Evolutionary conservation across 2,797 vertebrate species (phyloP), one percentile per base, ranked within the genome.

Genomic region (Acestrorhynchus altus): DNA sequence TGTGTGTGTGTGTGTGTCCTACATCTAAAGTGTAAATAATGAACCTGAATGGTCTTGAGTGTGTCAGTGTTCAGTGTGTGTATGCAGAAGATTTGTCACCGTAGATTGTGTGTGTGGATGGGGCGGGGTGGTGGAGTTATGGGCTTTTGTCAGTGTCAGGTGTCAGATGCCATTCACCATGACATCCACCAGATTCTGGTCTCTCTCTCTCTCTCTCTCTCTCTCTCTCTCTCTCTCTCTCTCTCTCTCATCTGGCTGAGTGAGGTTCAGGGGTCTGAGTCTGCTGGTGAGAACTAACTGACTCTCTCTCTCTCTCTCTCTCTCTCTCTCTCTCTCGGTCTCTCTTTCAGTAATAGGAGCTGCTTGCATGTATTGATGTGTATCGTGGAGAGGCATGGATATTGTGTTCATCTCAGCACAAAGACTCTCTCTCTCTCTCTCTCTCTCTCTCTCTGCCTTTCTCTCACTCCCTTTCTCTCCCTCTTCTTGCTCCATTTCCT

Each of bases 101-200:
- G 39, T 31, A 46, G 67, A 66, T 22, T 54, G 47, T 52, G 51
- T 20, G 20, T 39, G 24, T 61, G 63, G 72, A n/a, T n/a, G n/a
- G n/a, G n/a, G n/a, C n/a, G n/a, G n/a, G n/a, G n/a, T n/a, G n/a
- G 66, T 60, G n/a, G 73, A 80, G 81, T 77, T 81, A n/a, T 61
- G 75, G 66, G 86, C 77, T 83, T 88, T 88, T 87, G 88, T 87
- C 84, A 85, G 80, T 87, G 88, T 88, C 89, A 88, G 80, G 81
- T 88, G 85, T 89, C 90, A 88, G 80, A 80, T 83, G 39, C 66
- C 76, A 78, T 79, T 85, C 80, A 71, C 79, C 74, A 80, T 90
- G 90, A 92, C 67, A 72, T 86, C 86, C 83, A 79, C 83, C 90
- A 91, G 88, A 35, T 46, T 73, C 54, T n/a, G n/a, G n/a, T 76